Evolutionary conservation across 1,140 invertebrate species (phyloP).

Genomic region (Lepidurus apus): DNA sequence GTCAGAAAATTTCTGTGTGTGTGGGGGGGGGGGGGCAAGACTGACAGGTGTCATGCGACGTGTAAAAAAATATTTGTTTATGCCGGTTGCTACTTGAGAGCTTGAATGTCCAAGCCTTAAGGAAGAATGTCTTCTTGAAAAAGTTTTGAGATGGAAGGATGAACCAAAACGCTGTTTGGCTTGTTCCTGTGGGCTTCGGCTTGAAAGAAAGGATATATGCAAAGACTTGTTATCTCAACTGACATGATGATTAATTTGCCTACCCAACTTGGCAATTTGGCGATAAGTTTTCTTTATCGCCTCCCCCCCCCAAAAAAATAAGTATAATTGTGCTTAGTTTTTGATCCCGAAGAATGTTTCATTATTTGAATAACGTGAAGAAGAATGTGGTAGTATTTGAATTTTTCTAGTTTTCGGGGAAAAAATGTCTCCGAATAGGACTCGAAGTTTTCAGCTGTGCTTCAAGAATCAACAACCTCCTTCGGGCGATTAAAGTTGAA

Average conservation of each 20-base stretch:
- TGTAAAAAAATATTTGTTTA: conserved; percentile 21
- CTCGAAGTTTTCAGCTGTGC: not conserved
- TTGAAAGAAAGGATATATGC: not conserved
- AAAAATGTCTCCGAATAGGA: not conserved
- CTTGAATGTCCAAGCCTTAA: not conserved
- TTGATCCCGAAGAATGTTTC: not conserved
- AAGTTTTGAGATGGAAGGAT: not conserved
- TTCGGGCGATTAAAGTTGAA: not conserved
- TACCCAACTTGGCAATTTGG: conserved; percentile 7
- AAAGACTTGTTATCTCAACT: conserved; percentile 1
- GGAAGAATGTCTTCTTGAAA: not conserved
- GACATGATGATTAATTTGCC: conserved; percentile 10
- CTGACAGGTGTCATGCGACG: conserved; percentile 17
- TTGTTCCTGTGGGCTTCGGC: not conserved
- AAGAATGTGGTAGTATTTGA: not conserved
- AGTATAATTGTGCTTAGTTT: not conserved
- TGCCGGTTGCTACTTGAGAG: conserved; percentile 3
- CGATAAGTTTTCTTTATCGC: not conserved
- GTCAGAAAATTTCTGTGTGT: not conserved
- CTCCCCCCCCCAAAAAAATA: not conserved
- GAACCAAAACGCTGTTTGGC: too few species aligned
- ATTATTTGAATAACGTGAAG: not conserved
- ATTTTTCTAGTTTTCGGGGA: not conserved
- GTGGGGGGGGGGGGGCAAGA: not conserved
- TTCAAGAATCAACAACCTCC: not conserved